Evolutionary conservation across 2,113 vertebrate species (phyloP), one percentile per base, ranked within the genome.

Genomic region (Caranx ignobilis): DNA sequence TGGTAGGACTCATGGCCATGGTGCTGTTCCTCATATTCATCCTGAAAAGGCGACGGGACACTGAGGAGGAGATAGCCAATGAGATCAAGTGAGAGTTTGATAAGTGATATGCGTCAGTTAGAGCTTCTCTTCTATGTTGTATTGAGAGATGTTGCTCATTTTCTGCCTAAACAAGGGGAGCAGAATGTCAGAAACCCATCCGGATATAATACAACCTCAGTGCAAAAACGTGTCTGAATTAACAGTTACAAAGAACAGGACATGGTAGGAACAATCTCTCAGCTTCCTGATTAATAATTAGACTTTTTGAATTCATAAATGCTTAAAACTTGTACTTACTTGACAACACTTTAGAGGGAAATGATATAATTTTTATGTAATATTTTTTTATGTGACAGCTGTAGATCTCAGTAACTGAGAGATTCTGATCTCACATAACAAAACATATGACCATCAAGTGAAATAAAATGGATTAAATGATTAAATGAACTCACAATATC

Each of bases 41-140:
- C 61, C 88, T 96, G 65, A 92, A 93, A 56, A 96, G 94, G 81
- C 91, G 77, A 37, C 84, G 78, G 48, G 94, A 96, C 64, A 83
- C 85, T 0, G 93, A 95, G 57, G 96, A 98, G 32, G 96, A 98
- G 70, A 91, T 91, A 6, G 95, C 96, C 85, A 97, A 97, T 60
- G 97, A 98, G 45, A 98, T 98, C 92, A 97, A 97, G 97, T 97
- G 79, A 96, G 96, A 47, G 54, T 70, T 50, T 74, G 6, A 41
- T 26, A 26, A 26, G 26, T 26, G 26, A 3, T 45, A 12, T 13
- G 43, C 3, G 13, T 45, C 3, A 6, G 37, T 37, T 8, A 37
- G 37, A 37, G 37, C 8, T 9, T 19, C 48, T 50, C 18, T 3
- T 16, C 45, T 47, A 3, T 4, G 16, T 16, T 16, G 5, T 47